phyloP scores from a whole-genome alignment of 1,140 invertebrate species.

The Drosophila ficusphila region DNA sequence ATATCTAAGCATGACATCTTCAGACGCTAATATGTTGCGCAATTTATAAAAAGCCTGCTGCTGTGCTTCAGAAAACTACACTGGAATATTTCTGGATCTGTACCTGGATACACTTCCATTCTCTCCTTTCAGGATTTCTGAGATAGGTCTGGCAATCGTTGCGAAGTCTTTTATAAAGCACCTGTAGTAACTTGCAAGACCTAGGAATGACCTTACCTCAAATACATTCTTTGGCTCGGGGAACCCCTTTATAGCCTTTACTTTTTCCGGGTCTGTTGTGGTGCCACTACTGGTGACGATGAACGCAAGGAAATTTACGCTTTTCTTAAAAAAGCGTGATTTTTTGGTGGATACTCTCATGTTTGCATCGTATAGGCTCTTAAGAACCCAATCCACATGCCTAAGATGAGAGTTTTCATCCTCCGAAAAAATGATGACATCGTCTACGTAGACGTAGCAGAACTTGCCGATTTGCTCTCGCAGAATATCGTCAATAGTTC shows the following conservation, averaged over 20 bases:
- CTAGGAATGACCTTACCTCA: too few relatives aligned
- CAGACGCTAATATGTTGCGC: slow-evolving; percentile 30
- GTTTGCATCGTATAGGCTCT: not conserved
- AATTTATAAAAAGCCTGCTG: not conserved
- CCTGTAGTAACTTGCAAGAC: too few relatives aligned
- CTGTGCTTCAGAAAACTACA: slow-evolving; percentile 3
- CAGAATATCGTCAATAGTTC: too few relatives aligned
- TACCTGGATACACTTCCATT: slow-evolving; percentile 3
- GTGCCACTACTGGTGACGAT: slow-evolving; percentile 6
- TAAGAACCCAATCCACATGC: not conserved
- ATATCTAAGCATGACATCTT: slow-evolving; percentile 20
- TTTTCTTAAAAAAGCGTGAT: slow-evolving; percentile 74
- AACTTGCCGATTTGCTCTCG: too few relatives aligned
- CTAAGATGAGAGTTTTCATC: not conserved
- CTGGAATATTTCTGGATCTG: too few relatives aligned
- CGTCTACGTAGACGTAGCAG: too few relatives aligned
- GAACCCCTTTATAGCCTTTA: slow-evolving; percentile 4
- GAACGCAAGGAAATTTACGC: slow-evolving; percentile 5
- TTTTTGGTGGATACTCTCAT: slow-evolving; percentile 85
- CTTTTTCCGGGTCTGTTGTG: slow-evolving; percentile 2
- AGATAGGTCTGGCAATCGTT: slow-evolving; percentile 3
- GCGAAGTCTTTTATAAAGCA: not conserved
- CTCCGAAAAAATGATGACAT: not conserved
- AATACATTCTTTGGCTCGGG: too few relatives aligned
- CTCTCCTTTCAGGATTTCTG: slow-evolving; percentile 12